Evolutionary conservation across 2,797 vertebrate genomes (phyloP).

Genomic region (Pagetopsis macropterus): DNA sequence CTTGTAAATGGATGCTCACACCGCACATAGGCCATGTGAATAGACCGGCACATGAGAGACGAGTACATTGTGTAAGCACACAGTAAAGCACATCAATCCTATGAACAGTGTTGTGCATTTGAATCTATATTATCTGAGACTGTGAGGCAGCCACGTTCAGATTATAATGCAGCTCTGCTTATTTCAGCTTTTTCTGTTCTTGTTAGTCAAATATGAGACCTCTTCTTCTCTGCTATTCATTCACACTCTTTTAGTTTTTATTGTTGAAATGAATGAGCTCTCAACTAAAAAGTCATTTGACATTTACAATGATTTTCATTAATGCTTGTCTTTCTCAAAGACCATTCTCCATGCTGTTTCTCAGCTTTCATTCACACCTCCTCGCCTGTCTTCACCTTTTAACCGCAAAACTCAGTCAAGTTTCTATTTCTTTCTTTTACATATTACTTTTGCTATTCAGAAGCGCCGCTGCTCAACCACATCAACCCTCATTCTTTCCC

Average conservation of each 20-base stretch:
- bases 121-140: slow-evolving; percentile 1
- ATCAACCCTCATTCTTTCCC: slow-evolving; percentile 23
- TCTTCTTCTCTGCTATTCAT: slow-evolving; percentile 39
- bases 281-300: slow-evolving; percentile 60
- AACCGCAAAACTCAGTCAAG: slow-evolving; percentile 26
- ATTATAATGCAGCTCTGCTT: neutral
- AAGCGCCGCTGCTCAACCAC: slow-evolving; percentile 34
- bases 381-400: slow-evolving; percentile 23
- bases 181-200: slow-evolving; percentile 39
- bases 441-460: slow-evolving; percentile 31
- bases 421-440: slow-evolving; percentile 34
- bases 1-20: slow-evolving; percentile 41
- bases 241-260: slow-evolving; percentile 45
- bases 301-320: slow-evolving; percentile 68
- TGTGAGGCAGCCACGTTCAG: too few species aligned
- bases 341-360: slow-evolving; percentile 46
- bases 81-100: slow-evolving; percentile 24
- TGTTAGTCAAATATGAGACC: slow-evolving; percentile 37
- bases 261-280: slow-evolving; percentile 49
- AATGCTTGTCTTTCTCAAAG: slow-evolving; percentile 52
- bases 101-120: slow-evolving; percentile 19
- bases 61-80: neutral
- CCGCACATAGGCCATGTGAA: slow-evolving; percentile 15
- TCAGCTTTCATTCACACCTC: slow-evolving; percentile 55
- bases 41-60: slow-evolving; percentile 9